Evolutionary conservation across 2,888 invertebrate species (phyloP).

Genomic region (Therioaphis trifolii): DNA sequence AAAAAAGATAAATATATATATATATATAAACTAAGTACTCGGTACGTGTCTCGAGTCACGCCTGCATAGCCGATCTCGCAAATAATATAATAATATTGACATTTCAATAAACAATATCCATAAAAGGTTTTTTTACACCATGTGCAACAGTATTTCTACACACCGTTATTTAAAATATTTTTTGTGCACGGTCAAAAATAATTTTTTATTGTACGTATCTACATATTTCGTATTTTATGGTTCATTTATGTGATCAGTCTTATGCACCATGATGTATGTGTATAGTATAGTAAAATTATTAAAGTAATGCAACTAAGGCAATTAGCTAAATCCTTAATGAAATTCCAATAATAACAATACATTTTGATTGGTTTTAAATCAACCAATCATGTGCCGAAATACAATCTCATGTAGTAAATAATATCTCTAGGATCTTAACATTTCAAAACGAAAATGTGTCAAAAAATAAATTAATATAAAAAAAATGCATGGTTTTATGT

Average conservation of each 20-base stretch:
- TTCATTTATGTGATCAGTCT: not conserved
- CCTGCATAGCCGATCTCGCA: not conserved
- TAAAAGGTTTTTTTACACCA: not conserved
- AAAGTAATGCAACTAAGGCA: not conserved
- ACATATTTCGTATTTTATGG: not conserved
- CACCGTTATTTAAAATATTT: not conserved
- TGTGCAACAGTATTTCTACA: constrained; percentile 21
- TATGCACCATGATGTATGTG: not conserved
- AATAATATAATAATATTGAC: not conserved
- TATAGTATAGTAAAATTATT: not conserved
- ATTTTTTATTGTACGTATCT: not conserved
- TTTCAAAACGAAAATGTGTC: constrained; percentile 1
- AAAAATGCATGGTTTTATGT: not conserved
- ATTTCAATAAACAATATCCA: not conserved
- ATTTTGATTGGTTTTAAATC: not conserved
- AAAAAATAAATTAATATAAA: not conserved
- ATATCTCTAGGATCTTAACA: not conserved
- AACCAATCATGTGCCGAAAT: not conserved
- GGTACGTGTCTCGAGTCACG: not conserved
- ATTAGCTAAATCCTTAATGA: not conserved
- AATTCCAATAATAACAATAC: not conserved
- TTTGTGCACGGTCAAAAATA: not conserved
- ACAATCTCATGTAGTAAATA: not conserved
- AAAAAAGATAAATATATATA: not conserved
- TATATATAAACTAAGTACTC: not conserved